Evolutionary conservation across 2,888 invertebrate genomes (phyloP), one percentile per base, ranked within the genome.

Genomic region (Clunio marinus): DNA sequence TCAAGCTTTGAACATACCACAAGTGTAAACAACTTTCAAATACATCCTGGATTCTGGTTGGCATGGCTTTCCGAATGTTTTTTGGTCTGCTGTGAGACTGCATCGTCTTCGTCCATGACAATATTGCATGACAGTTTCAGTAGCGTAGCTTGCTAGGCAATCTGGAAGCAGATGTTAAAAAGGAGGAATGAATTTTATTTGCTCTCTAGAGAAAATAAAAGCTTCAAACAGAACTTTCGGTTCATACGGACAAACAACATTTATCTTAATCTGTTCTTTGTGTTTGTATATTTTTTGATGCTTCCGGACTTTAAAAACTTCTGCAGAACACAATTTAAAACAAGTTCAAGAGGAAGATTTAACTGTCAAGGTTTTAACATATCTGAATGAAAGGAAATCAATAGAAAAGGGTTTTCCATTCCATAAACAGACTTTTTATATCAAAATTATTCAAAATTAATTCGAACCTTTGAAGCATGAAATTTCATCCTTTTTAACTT

Each of bases 61-160:
- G 77, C 92, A 92, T 0, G 91, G 91, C 73, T 86, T 88, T 5
- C 90, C 91, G 75, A 92, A 92, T 75, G 91, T 92, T 71, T 87
- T 86, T 73, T 87, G 84, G 78, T 92, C 91, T 1, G 91, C 91
- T 22, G 68, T 68, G 15, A 68, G 35, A 24, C 24, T 68, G 27
- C 66, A 66, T 32, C 55, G 84, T 70, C 91, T 82, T 76, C 91
- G 88, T 35, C 92, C 92, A 75, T 92, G 92, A 76, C 92, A 92
- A 73, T 87, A 84, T 75, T 88, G 85, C 88, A 94, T 92, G 68
- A 94, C 89, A 17, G 89, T 91, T 80, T 95, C 93, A n/a, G 93
- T 91, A 3, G 93, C 92, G 78, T 91, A 91, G 73, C 89, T 88
- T 72, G 90, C 90, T 77, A 91, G 82, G 77, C 95, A 95, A 17